A percentile compares a stretch with the other conserved stretches of the same genome.
phyloP scores from a whole-genome alignment of 2,797 vertebrate species.

The Silurus lanzhouensis region DNA sequence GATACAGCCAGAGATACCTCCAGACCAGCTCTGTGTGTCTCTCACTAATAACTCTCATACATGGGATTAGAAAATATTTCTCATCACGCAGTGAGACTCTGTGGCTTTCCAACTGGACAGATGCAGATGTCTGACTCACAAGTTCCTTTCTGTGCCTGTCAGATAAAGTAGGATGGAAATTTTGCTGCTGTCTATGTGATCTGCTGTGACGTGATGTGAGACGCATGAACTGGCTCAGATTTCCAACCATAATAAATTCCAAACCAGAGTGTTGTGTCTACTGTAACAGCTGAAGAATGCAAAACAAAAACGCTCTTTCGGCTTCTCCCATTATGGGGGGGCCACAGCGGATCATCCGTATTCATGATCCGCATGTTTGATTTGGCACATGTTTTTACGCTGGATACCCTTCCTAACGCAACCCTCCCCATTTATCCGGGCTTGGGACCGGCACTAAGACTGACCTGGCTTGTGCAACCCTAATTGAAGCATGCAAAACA shows the following conservation, averaged over 20 bases:
- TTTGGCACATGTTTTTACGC: no score
- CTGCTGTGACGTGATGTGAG: not conserved
- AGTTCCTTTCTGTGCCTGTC: not conserved
- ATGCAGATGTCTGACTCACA: constrained; percentile 1
- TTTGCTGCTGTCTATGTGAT: not conserved
- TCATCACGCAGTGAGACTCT: not conserved
- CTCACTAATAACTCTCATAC: not conserved
- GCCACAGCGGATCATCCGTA: no score
- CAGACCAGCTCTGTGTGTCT: not conserved
- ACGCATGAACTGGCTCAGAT: not conserved
- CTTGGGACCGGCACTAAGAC: no score
- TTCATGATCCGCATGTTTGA: no score
- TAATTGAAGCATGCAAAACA: not conserved
- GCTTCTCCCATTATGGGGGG: no score
- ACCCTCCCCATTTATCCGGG: no score
- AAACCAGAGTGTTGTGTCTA: not conserved
- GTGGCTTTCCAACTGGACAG: not conserved
- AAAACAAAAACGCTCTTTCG: no score
- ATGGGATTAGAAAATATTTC: not conserved
- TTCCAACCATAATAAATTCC: not conserved
- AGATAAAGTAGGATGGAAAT: not conserved
- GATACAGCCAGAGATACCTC: not conserved
- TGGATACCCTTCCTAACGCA: no score
- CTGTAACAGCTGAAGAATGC: not conserved
- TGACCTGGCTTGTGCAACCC: no score